phyloP scores from a whole-genome alignment of 37 sponge, comb jelly and placozoan species.

The Axinella damicornis region DNA sequence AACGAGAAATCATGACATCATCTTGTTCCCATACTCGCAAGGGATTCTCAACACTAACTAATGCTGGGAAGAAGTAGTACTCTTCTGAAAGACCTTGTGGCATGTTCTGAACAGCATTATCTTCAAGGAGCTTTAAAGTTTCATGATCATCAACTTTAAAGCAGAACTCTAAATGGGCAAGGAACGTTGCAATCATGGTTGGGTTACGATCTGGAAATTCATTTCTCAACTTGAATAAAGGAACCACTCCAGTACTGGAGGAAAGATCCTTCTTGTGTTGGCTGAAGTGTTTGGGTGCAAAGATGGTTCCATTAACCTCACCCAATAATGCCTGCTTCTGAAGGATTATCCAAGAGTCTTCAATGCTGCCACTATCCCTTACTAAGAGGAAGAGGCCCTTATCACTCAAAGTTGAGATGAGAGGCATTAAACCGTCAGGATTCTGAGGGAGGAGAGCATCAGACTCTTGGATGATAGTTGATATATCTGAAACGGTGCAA shows the following conservation, averaged over 20 bases:
- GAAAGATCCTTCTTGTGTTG: background rate
- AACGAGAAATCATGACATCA: background rate
- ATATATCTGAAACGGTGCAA: too few species aligned
- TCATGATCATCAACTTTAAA: background rate
- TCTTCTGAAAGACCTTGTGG: background rate
- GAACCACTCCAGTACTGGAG: constrained; percentile 9
- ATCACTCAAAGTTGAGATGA: too few species aligned
- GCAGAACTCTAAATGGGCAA: constrained; percentile 32
- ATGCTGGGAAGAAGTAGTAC: constrained; percentile 40
- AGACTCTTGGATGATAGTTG: too few species aligned
- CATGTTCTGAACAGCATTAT: background rate
- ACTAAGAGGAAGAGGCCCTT: too few species aligned
- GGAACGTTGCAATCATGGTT: constrained; percentile 2
- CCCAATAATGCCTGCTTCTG: too few species aligned
- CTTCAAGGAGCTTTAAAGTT: background rate
- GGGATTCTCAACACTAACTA: background rate
- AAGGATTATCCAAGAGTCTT: too few species aligned
- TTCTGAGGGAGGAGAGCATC: too few species aligned
- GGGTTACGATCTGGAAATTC: constrained; percentile 16
- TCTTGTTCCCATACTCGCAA: background rate
- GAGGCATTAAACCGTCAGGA: too few species aligned
- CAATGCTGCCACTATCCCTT: too few species aligned
- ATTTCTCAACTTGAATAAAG: constrained; percentile 4
- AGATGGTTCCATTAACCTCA: too few species aligned
- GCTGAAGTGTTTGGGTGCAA: too few species aligned